Evolutionary conservation across 37 sponge, comb jelly and placozoan species (phyloP), one percentile per base, ranked within the genome.

Genomic region (Bolinopsis microptera): DNA sequence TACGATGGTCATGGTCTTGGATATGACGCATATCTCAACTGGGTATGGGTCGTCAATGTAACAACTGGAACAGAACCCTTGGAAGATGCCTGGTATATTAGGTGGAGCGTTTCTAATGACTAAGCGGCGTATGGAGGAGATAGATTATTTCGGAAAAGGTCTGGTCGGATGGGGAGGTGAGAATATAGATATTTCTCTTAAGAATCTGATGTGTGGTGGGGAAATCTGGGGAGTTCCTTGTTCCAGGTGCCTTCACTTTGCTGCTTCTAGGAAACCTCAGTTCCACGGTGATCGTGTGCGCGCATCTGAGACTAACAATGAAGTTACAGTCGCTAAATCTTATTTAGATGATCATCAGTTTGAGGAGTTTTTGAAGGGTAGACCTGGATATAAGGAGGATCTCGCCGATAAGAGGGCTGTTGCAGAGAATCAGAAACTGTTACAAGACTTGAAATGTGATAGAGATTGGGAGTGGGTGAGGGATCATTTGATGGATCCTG

Each of bases 111-210:
- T 72, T 28, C 75, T 72, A 2, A 28, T 72, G 31, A 72, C 75
- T 8, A 72, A 21, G 31, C 75, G 75, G 75, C 13, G 75, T 8
- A 23, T 72, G 31, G 75, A 72, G 75, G 75, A 72, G 75, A 3
- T 72, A 5, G 75, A 21, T 5, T 72, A 72, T 28, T 72, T 72
- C 31, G 75, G 75, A n/a, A 72, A 72, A 30, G 75, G 75, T 30
- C 5, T 72, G 75, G 31, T 72, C 3, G 75, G 75, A n/a, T 72
- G 75, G 75, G 75, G 75, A 72, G 75, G 75, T 72, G 75, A 72
- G 75, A 72, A 72, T 72, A n/a, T 72, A n/a, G 75, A 72, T 8
- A n/a, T 72, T 23, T 72, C 75, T 21, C 31, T 72, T 2, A 72
- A 72, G 75, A 72, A 72, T n/a, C 31, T n/a, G 75, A 72, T 72